Conservation (phyloP, 2,797 vertebrate species). For the Naso thynnoides region DNA sequence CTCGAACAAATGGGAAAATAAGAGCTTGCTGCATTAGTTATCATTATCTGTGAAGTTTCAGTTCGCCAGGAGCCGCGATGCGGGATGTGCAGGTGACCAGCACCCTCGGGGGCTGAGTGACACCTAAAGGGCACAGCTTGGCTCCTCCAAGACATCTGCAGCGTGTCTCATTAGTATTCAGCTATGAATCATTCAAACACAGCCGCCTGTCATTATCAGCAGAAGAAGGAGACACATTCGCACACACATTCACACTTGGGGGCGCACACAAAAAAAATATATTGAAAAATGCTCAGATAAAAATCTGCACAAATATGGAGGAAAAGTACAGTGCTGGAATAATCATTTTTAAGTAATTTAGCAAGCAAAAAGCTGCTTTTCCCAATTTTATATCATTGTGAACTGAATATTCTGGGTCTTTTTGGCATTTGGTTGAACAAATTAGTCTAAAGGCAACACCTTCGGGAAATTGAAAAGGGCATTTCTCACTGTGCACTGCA, state of each 20-base stretch:
- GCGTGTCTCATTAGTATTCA: conserved; percentile 77
- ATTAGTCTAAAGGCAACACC: not conserved
- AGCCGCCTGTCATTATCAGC: conserved; percentile 72
- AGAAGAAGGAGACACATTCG: conserved; percentile 46
- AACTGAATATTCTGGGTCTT: not conserved
- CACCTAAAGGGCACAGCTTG: conserved; percentile 72
- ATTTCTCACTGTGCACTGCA: not conserved
- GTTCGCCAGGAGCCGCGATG: conserved; percentile 5
- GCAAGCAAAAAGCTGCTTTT: conserved; percentile 2
- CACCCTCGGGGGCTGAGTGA: conserved; percentile 54
- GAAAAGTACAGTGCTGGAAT: not conserved
- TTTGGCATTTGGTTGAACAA: not conserved
- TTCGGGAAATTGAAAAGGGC: not conserved
- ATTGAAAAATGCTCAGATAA: conserved; percentile 17
- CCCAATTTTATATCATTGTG: not conserved
- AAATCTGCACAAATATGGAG: conserved; percentile 23
- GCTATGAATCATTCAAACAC: conserved; percentile 79
- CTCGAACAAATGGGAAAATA: conserved; percentile 36
- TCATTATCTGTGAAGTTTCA: conserved; percentile 27
- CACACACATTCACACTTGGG: conserved; percentile 32
- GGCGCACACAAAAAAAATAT: conserved; percentile 3
- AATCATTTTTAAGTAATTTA: not conserved
- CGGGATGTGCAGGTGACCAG: conserved; percentile 64
- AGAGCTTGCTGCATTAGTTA: conserved; percentile 36
- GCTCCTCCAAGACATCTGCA: conserved; percentile 73